phyloP scores from a whole-genome alignment of 2,797 vertebrate genomes.

The Graptemys geographica region DNA sequence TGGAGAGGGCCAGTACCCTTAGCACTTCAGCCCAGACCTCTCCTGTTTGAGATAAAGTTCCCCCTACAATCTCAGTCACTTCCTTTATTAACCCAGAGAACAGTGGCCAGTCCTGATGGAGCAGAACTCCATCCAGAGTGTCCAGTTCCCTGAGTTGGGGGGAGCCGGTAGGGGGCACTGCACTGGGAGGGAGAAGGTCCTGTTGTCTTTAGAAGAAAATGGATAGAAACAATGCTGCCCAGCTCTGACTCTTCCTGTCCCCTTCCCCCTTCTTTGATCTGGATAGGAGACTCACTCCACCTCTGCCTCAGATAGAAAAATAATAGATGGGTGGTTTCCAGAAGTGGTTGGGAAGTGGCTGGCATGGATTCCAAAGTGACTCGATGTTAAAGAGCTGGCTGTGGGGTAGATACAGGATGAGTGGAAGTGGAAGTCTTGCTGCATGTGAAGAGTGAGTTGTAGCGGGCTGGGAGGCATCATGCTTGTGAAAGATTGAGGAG shows the following conservation, averaged over 20 bases:
- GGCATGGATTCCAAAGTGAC: neutral
- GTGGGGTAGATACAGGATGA: neutral
- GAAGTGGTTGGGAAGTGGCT: neutral
- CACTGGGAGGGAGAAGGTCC: neutral
- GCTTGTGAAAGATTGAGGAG: neutral
- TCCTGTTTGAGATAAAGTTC: neutral
- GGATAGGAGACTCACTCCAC: neutral
- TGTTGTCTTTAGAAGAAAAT: neutral
- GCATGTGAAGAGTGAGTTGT: neutral
- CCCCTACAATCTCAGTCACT: neutral
- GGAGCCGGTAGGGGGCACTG: neutral
- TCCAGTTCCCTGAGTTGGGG: neutral
- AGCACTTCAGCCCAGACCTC: neutral
- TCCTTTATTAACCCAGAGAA: neutral
- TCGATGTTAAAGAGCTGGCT: neutral
- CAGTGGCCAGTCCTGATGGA: neutral
- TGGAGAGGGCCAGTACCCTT: neutral
- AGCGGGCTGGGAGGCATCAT: neutral
- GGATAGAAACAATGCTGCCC: neutral
- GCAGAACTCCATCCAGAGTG: neutral
- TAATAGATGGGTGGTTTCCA: neutral
- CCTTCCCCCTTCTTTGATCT: neutral
- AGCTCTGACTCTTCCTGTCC: neutral
- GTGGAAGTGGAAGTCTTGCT: neutral
- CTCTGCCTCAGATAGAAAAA: neutral